A percentile compares a stretch with the other conserved stretches of the same genome.
These are phyloP conservation scores for Trachelus stipa DNA, from an alignment of 2,888 invertebrate genomes.

Conservation along the genomic window DNA sequence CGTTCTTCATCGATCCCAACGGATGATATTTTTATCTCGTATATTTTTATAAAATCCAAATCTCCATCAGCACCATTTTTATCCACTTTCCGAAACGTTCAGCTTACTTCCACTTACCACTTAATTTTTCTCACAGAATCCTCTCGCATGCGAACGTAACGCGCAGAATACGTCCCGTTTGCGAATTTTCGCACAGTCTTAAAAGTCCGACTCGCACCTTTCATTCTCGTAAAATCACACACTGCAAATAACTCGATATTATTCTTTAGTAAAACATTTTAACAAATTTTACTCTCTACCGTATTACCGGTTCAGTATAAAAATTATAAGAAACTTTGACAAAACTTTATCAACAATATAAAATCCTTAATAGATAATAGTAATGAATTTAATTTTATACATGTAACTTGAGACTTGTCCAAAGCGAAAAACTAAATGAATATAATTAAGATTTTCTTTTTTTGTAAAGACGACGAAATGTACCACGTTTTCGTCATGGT, in stretches of 20 bases:
- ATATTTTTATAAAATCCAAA: neutral
- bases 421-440: constrained; percentile 4
- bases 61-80: neutral
- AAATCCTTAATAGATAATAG: neutral
- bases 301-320: neutral
- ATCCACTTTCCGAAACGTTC: neutral
- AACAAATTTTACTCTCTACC: neutral
- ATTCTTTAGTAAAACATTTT: neutral
- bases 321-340: neutral
- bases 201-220: neutral
- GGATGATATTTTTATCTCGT: neutral
- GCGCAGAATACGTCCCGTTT: neutral
- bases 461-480: neutral
- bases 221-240: neutral
- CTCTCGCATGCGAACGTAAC: neutral
- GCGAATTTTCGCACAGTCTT: neutral
- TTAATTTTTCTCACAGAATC: neutral
- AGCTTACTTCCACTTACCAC: neutral
- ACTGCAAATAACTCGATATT: neutral
- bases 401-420: neutral
- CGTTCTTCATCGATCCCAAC: neutral
- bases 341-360: neutral
- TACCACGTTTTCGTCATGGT: neutral
- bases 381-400: neutral
- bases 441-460: neutral